A percentile compares a stretch with the other conserved stretches of the same genome.
phyloP scores from a whole-genome alignment of 2,797 vertebrate species.

The Gadopsis marmoratus region DNA sequence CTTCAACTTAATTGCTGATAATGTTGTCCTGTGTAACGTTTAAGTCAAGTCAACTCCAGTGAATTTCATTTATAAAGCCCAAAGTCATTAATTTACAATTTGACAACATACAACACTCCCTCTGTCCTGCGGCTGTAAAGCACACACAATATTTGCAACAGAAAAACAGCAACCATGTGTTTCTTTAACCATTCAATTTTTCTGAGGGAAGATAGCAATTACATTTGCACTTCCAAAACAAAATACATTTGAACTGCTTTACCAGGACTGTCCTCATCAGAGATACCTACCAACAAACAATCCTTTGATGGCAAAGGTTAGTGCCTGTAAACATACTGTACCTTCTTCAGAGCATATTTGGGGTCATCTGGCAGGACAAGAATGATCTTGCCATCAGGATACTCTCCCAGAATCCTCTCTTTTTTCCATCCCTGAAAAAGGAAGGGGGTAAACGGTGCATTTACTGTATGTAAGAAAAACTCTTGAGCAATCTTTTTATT shows the following conservation, averaged over 20 bases:
- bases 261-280: background rate
- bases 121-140: no score
- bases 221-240: background rate
- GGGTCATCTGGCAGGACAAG: conserved; percentile 98
- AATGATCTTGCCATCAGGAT: conserved; percentile 98
- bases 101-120: background rate
- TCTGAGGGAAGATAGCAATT: background rate
- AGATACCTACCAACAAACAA: background rate
- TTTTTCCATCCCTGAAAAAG: conserved; percentile 96
- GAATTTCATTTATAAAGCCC: background rate
- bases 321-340: conserved; percentile 64
- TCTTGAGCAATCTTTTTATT: background rate
- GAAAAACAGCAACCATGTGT: background rate
- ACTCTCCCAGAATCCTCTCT: conserved; percentile 96
- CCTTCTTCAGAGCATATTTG: conserved; percentile 99
- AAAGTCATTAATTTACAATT: background rate
- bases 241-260: background rate
- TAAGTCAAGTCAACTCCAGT: no score
- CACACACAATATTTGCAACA: background rate
- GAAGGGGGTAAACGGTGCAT: background rate
- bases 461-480: background rate
- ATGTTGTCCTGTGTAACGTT: no score
- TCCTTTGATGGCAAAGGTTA: background rate
- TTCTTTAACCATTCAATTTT: background rate
- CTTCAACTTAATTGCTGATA: background rate